Percentiles rank a stretch among this genome's conserved stretches.
Conservation (phyloP, 35 echinoderm and acorn worm genomes). For the Eucidaris tribuloides region DNA sequence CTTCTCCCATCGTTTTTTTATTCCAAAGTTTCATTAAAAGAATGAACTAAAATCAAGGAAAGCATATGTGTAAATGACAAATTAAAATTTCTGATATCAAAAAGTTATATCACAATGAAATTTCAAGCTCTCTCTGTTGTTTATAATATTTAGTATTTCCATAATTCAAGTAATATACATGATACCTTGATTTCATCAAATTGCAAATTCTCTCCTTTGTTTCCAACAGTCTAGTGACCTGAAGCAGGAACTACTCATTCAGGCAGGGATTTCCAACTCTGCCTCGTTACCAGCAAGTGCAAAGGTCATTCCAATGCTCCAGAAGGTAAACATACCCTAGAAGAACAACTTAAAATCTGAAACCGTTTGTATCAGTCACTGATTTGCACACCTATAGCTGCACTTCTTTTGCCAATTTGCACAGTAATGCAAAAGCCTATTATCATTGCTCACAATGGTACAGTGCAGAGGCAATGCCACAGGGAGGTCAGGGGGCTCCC, state of each 20-base stretch:
- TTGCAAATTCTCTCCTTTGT: no score
- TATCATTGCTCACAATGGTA: neutral
- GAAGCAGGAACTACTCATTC: slow-evolving; percentile 61
- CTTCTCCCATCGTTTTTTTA: no score
- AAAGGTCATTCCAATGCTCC: slow-evolving; percentile 31
- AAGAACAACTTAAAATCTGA: neutral
- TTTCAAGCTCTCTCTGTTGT: neutral
- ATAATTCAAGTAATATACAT: neutral
- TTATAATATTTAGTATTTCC: neutral
- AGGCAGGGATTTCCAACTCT: slow-evolving; percentile 44
- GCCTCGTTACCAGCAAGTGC: neutral
- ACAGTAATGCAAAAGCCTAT: neutral
- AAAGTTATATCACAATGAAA: no score
- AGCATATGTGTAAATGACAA: neutral
- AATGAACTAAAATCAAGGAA: no score
- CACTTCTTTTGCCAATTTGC: neutral
- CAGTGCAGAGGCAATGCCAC: no score
- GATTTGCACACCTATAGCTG: neutral
- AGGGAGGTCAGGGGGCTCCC: no score
- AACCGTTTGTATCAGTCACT: neutral
- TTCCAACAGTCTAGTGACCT: slow-evolving; percentile 65
- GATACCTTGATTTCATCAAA: neutral
- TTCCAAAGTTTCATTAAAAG: no score
- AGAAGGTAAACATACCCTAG: slow-evolving; percentile 28
- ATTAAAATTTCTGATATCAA: neutral